Conservation (phyloP, 2,113 vertebrate species). For the Catharus bicknelli region DNA sequence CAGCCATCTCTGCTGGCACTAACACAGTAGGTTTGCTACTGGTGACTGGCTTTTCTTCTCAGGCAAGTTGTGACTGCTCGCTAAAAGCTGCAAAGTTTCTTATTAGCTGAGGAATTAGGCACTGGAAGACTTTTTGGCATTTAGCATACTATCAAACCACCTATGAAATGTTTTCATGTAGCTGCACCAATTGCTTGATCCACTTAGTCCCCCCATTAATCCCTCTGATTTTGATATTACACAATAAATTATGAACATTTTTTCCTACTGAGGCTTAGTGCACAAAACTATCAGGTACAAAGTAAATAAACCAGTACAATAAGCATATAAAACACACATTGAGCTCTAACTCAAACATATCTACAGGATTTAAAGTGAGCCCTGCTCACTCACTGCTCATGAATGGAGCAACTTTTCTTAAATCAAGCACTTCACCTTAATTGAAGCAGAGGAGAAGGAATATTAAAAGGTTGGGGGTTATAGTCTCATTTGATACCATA, state of each 20-base stretch:
- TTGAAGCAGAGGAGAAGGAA: background rate
- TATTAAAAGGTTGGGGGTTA: fast-evolving
- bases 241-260: background rate
- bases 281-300: background rate
- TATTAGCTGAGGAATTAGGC: background rate
- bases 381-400: background rate
- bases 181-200: background rate
- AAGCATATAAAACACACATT: background rate
- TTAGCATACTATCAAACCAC: background rate
- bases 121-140: background rate
- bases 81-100: background rate
- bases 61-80: background rate
- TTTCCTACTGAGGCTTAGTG: background rate
- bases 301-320: background rate
- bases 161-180: background rate
- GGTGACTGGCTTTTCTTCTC: background rate
- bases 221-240: background rate
- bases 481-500: background rate
- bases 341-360: background rate
- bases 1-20: background rate
- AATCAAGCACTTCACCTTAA: background rate
- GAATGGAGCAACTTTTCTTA: background rate
- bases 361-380: background rate
- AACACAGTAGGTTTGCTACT: background rate
- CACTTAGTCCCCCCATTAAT: background rate